phyloP scores from a whole-genome alignment of 1,140 invertebrate species.

The Leptoteleia sp. region DNA sequence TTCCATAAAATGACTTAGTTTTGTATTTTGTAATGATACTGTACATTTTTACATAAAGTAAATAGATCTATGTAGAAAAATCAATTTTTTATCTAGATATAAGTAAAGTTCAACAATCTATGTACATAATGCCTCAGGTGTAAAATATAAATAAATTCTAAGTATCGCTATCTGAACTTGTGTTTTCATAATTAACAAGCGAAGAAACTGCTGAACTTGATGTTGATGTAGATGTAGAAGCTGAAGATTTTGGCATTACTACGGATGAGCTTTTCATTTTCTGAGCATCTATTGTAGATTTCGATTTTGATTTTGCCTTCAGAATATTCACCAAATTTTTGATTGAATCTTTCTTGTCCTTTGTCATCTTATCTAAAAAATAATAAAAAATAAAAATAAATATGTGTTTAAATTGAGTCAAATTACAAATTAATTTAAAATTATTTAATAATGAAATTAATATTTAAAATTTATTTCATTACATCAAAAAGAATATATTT shows the following conservation, averaged over 20 bases:
- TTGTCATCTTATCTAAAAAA: conserved; percentile 68
- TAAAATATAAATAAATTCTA: conserved; percentile 63
- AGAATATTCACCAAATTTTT: conserved; percentile 72
- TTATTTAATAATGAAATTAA: not conserved
- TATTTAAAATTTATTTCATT: too few species aligned
- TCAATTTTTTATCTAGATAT: conserved; percentile 56
- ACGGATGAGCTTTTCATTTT: conserved; percentile 45
- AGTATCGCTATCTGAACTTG: conserved; percentile 77
- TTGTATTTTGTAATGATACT: conserved; percentile 49
- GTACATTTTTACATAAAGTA: conserved; percentile 52
- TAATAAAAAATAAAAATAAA: conserved; percentile 2
- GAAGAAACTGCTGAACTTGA: conserved; percentile 49
- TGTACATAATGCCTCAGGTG: conserved; percentile 50
- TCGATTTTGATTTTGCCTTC: conserved; percentile 68
- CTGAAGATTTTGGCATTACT: conserved; percentile 47
- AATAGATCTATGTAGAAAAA: conserved; percentile 47
- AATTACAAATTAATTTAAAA: too few species aligned
- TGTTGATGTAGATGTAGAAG: conserved; percentile 31
- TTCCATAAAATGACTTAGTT: conserved; percentile 17
- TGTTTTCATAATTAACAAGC: conserved; percentile 77
- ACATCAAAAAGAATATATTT: too few species aligned
- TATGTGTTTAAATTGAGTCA: too few species aligned
- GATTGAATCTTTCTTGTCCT: conserved; percentile 55
- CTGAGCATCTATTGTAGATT: conserved; percentile 7
- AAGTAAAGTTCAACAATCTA: conserved; percentile 47